Evolutionary conservation across 2,888 invertebrate genomes (phyloP).

Genomic region (Eristalinus sepulchralis): DNA sequence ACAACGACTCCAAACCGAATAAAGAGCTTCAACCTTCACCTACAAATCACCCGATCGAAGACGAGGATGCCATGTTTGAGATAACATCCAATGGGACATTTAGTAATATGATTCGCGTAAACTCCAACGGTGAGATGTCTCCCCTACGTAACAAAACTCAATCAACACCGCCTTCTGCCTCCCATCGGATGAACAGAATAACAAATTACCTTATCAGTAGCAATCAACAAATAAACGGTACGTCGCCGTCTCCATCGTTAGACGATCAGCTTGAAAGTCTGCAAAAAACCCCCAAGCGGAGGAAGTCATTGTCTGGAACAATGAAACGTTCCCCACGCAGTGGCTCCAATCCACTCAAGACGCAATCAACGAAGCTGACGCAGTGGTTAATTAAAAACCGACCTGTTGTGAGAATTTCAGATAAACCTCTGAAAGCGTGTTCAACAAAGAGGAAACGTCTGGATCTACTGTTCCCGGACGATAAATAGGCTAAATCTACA

Average conservation of each 20-base stretch:
- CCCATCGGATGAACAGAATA: conserved; percentile 74
- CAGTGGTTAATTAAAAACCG: conserved; percentile 76
- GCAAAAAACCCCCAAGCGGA: conserved; percentile 77
- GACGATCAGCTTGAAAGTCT: conserved; percentile 43
- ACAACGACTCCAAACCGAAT: neutral
- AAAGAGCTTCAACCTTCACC: neutral
- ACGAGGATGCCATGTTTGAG: conserved; percentile 79
- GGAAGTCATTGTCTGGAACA: conserved; percentile 65
- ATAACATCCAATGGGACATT: conserved; percentile 79
- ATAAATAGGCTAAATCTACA: conserved; percentile 17
- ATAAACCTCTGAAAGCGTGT: conserved; percentile 19
- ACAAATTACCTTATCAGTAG: conserved; percentile 78
- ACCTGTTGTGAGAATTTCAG: conserved; percentile 40
- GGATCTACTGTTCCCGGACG: conserved; percentile 71
- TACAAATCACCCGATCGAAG: conserved; percentile 19
- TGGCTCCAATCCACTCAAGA: conserved; percentile 1
- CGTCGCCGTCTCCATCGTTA: conserved; percentile 14
- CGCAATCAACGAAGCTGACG: conserved; percentile 77
- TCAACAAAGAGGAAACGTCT: conserved; percentile 66
- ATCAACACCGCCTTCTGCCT: conserved; percentile 51
- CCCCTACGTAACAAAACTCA: conserved; percentile 74
- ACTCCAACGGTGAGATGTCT: conserved; percentile 77
- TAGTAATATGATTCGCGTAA: conserved; percentile 77
- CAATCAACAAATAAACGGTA: conserved; percentile 16
- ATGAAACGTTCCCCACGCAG: conserved; percentile 54